These are phyloP conservation scores for Nymphalis c-album DNA, from an alignment of 2,888 invertebrate genomes.

Conservation along the genomic window DNA sequence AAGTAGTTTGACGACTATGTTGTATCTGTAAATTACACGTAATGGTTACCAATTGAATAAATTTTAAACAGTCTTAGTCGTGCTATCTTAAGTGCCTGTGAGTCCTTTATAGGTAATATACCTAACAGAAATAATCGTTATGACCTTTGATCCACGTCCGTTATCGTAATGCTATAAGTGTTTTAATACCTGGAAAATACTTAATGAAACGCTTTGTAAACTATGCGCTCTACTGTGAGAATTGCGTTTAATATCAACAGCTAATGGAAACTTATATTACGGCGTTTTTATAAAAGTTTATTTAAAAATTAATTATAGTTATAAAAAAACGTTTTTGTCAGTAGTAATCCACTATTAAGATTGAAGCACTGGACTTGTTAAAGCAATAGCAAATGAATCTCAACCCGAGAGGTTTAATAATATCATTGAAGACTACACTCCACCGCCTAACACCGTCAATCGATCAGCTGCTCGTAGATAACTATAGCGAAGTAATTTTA, in stretches of 20 bases:
- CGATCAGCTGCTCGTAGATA: too few relatives aligned
- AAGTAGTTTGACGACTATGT: too few relatives aligned
- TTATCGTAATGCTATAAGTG: slow-evolving; percentile 20
- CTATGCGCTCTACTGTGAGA: slow-evolving; percentile 19
- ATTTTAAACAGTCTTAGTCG: too few relatives aligned
- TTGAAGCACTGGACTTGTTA: too few relatives aligned
- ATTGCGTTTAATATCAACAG: slow-evolving; percentile 20
- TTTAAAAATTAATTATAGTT: background rate
- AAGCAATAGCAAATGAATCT: too few relatives aligned
- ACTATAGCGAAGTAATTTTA: too few relatives aligned
- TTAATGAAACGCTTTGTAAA: slow-evolving; percentile 27
- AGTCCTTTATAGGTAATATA: background rate
- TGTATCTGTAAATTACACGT: too few relatives aligned
- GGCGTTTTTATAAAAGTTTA: slow-evolving; percentile 6
- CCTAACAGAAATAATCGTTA: slow-evolving; percentile 13
- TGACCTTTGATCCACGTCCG: slow-evolving; percentile 21
- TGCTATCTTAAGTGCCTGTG: background rate
- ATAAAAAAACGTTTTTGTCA: background rate
- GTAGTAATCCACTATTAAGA: too few relatives aligned
- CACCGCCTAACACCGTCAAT: too few relatives aligned
- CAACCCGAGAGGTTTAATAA: too few relatives aligned
- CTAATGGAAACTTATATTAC: slow-evolving; percentile 1
- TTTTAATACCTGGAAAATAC: slow-evolving; percentile 34
- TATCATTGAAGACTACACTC: too few relatives aligned
- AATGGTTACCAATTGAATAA: too few relatives aligned